Percentiles rank a stretch among this genome's conserved stretches.
phyloP scores from a whole-genome alignment of 2,888 invertebrate species.

The Patella ulyssiponensis region DNA sequence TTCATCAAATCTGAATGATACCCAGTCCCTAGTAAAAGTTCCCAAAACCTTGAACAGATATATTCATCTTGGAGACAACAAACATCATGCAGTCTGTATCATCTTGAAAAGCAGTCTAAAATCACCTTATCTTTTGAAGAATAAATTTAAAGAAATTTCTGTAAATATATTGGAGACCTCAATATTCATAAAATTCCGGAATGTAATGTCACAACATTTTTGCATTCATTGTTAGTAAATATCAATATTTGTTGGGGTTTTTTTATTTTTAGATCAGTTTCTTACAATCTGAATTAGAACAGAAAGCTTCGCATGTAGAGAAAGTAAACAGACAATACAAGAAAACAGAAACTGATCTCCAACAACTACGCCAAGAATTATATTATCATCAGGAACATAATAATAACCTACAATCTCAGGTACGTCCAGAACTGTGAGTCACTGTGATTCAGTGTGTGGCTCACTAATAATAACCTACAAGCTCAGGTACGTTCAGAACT shows the following conservation, averaged over 20 bases:
- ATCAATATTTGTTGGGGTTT: background rate
- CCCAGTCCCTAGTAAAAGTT: too few species aligned
- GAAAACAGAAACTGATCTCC: conserved; percentile 53
- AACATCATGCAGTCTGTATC: too few species aligned
- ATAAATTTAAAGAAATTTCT: too few species aligned
- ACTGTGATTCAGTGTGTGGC: too few species aligned
- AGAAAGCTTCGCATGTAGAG: conserved; percentile 49
- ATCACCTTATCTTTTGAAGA: too few species aligned
- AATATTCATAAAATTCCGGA: background rate
- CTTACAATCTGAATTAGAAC: conserved; percentile 53
- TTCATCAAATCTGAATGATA: too few species aligned
- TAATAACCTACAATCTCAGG: conserved; percentile 45
- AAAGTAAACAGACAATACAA: conserved; percentile 50
- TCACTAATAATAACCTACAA: too few species aligned
- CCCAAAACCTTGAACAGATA: too few species aligned
- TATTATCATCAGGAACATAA: conserved; percentile 51
- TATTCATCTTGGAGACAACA: too few species aligned
- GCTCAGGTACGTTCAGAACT: too few species aligned
- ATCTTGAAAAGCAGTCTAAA: too few species aligned
- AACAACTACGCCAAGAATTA: conserved; percentile 52
- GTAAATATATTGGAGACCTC: background rate
- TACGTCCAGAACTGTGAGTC: conserved; percentile 11
- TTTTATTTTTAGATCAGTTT: conserved; percentile 37
- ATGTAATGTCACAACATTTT: background rate
- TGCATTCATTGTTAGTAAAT: background rate